Evolutionary conservation across 2,888 invertebrate genomes (phyloP).

Genomic region (Pachliopta kotzebuea): DNA sequence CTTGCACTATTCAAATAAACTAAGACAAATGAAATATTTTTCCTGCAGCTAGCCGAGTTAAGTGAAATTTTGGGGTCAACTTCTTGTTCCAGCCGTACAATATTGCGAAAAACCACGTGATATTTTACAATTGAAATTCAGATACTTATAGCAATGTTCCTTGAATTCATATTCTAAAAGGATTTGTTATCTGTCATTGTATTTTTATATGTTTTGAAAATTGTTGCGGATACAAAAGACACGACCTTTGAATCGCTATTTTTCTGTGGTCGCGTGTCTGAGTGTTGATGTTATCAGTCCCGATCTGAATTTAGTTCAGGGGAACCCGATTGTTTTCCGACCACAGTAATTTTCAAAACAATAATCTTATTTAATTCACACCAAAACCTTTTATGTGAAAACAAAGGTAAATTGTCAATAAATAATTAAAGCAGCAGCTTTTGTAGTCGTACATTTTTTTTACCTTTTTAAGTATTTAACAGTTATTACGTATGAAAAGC

Average conservation of each 20-base stretch:
- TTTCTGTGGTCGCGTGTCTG: constrained; percentile 39
- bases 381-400: constrained; percentile 40
- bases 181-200: not conserved
- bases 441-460: not conserved
- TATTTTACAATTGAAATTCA: constrained; percentile 36
- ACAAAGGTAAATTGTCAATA: constrained; percentile 22
- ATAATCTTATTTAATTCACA: constrained; percentile 39
- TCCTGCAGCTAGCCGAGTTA: constrained; percentile 42
- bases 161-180: constrained; percentile 8
- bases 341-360: constrained; percentile 53
- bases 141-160: constrained; percentile 17
- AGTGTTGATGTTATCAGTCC: constrained; percentile 51
- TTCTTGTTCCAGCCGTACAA: constrained; percentile 29
- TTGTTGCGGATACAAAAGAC: constrained; percentile 29
- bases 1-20: constrained; percentile 69
- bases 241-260: constrained; percentile 39
- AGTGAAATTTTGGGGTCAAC: constrained; percentile 44
- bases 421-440: not conserved
- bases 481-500: not conserved
- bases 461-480: not conserved
- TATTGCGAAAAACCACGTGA: constrained; percentile 30
- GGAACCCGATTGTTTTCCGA: constrained; percentile 44
- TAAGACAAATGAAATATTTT: constrained; percentile 69
- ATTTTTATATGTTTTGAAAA: constrained; percentile 17
- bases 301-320: constrained; percentile 44